These are phyloP conservation scores for Zelostemma sp. DNA, from an alignment of 1,140 invertebrate genomes.

Conservation along the genomic window DNA sequence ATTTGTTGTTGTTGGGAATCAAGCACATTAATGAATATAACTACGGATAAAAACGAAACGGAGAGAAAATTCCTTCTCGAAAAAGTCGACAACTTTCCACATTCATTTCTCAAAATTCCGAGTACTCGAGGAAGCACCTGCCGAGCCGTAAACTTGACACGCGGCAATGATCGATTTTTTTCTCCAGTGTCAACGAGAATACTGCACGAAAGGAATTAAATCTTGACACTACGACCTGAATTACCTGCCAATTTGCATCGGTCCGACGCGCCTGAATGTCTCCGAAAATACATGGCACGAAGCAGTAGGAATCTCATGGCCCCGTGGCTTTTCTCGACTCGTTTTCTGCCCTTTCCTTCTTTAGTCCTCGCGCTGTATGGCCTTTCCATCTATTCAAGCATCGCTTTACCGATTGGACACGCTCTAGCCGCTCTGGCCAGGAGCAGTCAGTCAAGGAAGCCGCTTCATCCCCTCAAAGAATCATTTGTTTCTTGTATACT, in stretches of 20 bases:
- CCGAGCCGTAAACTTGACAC: not conserved
- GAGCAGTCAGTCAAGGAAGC: not conserved
- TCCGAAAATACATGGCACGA: constrained; percentile 13
- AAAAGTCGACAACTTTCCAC: not conserved
- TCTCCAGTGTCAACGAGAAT: constrained; percentile 1
- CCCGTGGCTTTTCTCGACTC: not conserved
- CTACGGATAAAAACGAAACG: too few species aligned
- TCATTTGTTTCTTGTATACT: not conserved
- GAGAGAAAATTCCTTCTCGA: too few species aligned
- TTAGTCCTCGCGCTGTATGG: too few species aligned
- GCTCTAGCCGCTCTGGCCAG: not conserved
- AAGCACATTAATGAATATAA: too few species aligned
- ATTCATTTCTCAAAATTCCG: not conserved
- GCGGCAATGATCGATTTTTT: constrained; percentile 2
- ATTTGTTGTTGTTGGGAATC: too few species aligned
- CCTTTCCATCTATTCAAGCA: too few species aligned
- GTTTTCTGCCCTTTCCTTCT: not conserved
- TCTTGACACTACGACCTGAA: not conserved
- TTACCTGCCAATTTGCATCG: constrained; percentile 44
- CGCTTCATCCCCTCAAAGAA: not conserved
- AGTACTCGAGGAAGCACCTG: constrained; percentile 3
- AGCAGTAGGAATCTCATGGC: not conserved
- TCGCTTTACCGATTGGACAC: constrained; percentile 17
- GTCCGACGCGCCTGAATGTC: constrained; percentile 43
- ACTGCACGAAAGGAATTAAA: not conserved